Base-by-base conservation (phyloP, 2,113 vertebrate species). In the Lutjanus erythropterus region DNA sequence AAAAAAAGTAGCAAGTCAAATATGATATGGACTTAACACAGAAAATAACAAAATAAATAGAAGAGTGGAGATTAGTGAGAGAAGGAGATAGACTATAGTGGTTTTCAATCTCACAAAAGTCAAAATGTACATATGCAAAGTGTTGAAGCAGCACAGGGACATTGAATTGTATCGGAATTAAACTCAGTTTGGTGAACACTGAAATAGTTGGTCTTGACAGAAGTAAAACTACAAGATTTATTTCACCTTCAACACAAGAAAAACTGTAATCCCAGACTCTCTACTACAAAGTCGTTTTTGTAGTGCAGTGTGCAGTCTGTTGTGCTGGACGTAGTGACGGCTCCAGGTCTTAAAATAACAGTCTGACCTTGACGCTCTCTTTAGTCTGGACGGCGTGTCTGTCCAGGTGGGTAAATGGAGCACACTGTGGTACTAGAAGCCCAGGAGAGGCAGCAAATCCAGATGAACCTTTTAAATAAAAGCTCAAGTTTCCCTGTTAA, bases 351-450 rank as follows among this genome's bases (percentile, higher is more conserved):
- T 76, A 79, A 83, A 88, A 84, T 82, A 80, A 50, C 67, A 0
- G 52, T 55, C 50, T 76, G 81, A 88, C 86, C 88, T 86, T 74
- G 80, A 70, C 16, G 21, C 25, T 23, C 1, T 2, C 53, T 76
- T 39, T 21, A 71, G 66, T 66, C 65, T 72, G 19, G 72, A 41
- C 56, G 27, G 25, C 1, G 29, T 21, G 47, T 52, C 61, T 41
- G 74, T 55, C 60, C 72, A 86, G 85, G 70, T 80, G 78, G 50
- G 19, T 37, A 62, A 86, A 52, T 68, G 62, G 72, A 73, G 62
- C 78, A 65, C 61, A 52, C 31, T 15, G 44, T 15, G 23, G 61
- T 41, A 11, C 67, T 3, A 47, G 33, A 37, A 25, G 27, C 71
- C 35, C 21, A 11, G 8, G 7, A 49, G n/a, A 41, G 44, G 37